phyloP scores from a whole-genome alignment of 1,140 invertebrate genomes.

The Drosophila virilis region DNA sequence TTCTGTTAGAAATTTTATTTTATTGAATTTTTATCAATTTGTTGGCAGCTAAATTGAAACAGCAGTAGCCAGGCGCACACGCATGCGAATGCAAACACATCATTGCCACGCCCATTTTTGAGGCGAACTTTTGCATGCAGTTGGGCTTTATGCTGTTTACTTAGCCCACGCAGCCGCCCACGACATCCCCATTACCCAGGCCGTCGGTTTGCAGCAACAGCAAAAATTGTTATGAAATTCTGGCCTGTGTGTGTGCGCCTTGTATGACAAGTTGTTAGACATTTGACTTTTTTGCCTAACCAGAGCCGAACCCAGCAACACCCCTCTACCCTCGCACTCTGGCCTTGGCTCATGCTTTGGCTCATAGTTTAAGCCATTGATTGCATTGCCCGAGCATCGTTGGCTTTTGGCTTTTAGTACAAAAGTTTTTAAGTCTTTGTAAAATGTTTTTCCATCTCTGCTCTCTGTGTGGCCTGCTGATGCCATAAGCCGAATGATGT shows the following conservation, averaged over 20 bases:
- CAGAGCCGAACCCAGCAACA: neutral
- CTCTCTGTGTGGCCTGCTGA: conserved; percentile 35
- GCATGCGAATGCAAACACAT: conserved; percentile 1
- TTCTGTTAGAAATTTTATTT: conserved; percentile 50
- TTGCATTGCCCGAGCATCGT: conserved; percentile 63
- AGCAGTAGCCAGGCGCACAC: conserved; percentile 9
- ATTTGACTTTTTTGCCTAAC: conserved; percentile 56
- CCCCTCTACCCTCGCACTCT: conserved; percentile 1
- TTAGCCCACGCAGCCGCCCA: conserved; percentile 27
- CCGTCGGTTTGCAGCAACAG: conserved; percentile 27
- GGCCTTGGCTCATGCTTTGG: conserved; percentile 9
- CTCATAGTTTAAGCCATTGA: conserved; percentile 72
- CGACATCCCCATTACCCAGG: neutral
- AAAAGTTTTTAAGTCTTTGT: conserved; percentile 64
- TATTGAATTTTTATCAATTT: conserved; percentile 80
- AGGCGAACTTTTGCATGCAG: conserved; percentile 42
- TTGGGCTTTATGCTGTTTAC: conserved; percentile 60
- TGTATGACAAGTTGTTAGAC: conserved; percentile 77
- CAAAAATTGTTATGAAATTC: conserved; percentile 73
- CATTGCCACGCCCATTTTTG: neutral
- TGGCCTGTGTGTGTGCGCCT: conserved; percentile 33
- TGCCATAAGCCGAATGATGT: conserved; percentile 62
- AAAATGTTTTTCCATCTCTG: conserved; percentile 59
- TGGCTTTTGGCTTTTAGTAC: conserved; percentile 58
- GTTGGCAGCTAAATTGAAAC: conserved; percentile 54